Evolutionary conservation across 2,888 invertebrate species (phyloP).

Genomic region (Pomacea canaliculata): DNA sequence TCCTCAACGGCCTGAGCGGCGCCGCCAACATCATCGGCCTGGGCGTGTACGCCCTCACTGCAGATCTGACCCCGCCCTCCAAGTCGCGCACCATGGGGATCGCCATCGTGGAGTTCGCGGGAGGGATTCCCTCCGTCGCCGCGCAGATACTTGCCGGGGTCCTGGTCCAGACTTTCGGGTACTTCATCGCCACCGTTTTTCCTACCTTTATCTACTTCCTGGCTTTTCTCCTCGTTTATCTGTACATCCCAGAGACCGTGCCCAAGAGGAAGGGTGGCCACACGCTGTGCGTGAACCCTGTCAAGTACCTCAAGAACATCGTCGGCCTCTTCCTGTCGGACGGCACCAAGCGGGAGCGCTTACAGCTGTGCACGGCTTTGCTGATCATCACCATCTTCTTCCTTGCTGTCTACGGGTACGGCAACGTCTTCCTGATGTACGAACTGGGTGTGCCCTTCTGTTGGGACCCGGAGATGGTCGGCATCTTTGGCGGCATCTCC

Average conservation of each 20-base stretch:
- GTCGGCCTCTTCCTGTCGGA: background rate
- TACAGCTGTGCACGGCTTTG: background rate
- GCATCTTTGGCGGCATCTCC: background rate
- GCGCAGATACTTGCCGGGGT: conserved; percentile 34
- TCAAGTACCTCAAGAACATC: no score
- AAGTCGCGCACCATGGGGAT: conserved; percentile 35
- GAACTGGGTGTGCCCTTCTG: conserved; percentile 4
- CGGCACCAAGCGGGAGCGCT: background rate
- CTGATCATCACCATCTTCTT: background rate
- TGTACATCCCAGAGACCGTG: background rate
- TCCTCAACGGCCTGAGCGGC: conserved; percentile 41
- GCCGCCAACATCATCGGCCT: conserved; percentile 35
- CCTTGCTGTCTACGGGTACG: background rate
- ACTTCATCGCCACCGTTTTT: conserved; percentile 32
- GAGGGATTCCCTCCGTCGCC: conserved; percentile 23
- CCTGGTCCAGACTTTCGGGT: conserved; percentile 35
- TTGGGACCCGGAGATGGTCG: background rate
- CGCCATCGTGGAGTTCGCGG: conserved; percentile 32
- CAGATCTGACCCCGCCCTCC: conserved; percentile 34
- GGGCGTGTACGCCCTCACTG: conserved; percentile 37
- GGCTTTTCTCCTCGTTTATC: background rate
- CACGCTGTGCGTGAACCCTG: no score
- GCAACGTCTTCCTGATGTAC: background rate
- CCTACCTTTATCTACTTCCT: conserved; percentile 16
- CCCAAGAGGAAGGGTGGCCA: no score